Evolutionary conservation across 2,113 vertebrate genomes (phyloP).

Genomic region (Paraplagusia blochii): DNA sequence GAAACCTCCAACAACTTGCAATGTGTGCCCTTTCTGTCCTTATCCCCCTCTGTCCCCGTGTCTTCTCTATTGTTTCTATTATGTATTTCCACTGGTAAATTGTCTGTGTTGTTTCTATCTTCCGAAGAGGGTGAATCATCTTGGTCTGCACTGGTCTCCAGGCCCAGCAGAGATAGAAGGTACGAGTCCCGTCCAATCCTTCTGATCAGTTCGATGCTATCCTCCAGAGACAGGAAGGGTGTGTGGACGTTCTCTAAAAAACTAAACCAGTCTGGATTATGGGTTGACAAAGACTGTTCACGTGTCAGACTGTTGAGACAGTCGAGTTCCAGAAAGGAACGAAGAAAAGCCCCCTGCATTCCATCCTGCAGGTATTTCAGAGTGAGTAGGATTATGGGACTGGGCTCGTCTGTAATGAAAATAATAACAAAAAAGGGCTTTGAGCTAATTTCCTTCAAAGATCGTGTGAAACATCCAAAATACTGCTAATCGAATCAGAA

Average conservation of each 20-base stretch:
- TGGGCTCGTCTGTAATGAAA: constrained; percentile 48
- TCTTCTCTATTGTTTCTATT: constrained; percentile 4
- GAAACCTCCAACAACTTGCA: constrained; percentile 5
- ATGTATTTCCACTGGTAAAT: background rate
- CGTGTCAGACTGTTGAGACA: constrained; percentile 42
- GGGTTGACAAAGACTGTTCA: background rate
- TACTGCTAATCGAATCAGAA: background rate
- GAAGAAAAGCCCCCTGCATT: constrained; percentile 63
- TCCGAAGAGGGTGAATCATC: background rate
- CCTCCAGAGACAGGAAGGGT: constrained; percentile 52
- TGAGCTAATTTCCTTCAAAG: background rate
- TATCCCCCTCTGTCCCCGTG: background rate
- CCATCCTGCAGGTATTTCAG: constrained; percentile 52
- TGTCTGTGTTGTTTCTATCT: constrained; percentile 4
- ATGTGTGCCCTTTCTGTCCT: background rate
- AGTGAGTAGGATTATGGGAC: constrained; percentile 66
- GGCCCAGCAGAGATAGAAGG: constrained; percentile 50
- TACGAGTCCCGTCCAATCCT: constrained; percentile 46
- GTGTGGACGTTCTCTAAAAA: background rate
- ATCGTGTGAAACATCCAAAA: constrained; percentile 1
- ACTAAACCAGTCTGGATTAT: background rate
- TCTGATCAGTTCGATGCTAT: constrained; percentile 58
- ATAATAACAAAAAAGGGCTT: background rate
- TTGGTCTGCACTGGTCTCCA: background rate
- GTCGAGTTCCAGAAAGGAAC: constrained; percentile 68